Evolutionary conservation across 2,113 vertebrate species (phyloP).

Genomic region (Poecilia latipinna): DNA sequence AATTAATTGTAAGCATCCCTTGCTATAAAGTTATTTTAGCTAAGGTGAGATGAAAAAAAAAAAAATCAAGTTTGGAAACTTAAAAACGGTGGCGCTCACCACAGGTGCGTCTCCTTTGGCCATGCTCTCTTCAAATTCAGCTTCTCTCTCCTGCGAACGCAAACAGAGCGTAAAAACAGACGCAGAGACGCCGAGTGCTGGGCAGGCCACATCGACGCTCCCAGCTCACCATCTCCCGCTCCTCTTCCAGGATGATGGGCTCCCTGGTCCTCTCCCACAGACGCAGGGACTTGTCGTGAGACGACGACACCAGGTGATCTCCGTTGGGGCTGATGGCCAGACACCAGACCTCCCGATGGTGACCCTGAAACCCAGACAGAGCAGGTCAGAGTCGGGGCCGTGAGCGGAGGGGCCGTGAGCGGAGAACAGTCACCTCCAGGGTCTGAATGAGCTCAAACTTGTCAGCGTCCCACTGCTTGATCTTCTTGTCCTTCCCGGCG

Average conservation of each 20-base stretch:
- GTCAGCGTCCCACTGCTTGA: slow-evolving; percentile 99
- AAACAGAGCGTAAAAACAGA: not conserved
- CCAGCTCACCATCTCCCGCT: slow-evolving; percentile 90
- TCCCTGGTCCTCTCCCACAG: slow-evolving; percentile 96
- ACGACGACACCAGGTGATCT: slow-evolving; percentile 91
- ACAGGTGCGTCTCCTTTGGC: slow-evolving; percentile 89
- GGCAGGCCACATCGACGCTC: accelerated
- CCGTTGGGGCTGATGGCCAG: slow-evolving; percentile 93
- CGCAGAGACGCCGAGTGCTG: not conserved
- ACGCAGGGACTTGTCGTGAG: slow-evolving; percentile 95
- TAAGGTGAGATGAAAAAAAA: not conserved
- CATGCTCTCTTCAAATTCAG: slow-evolving; percentile 93
- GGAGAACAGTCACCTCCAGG: slow-evolving; percentile 84
- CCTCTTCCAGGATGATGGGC: slow-evolving; percentile 94
- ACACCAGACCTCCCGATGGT: slow-evolving; percentile 95
- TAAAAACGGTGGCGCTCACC: slow-evolving; percentile 77
- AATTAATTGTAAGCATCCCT: no score
- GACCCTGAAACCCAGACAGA: slow-evolving; percentile 80
- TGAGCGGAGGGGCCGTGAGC: not conserved
- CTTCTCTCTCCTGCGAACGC: slow-evolving; percentile 86
- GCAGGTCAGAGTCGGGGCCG: not conserved
- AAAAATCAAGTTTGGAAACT: not conserved
- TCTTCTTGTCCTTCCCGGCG: slow-evolving; percentile 92
- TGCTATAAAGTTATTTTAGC: not conserved
- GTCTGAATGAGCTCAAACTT: slow-evolving; percentile 95